Evolutionary conservation across 2,113 vertebrate genomes (phyloP), one percentile per base, ranked within the genome.

Genomic region (Paratilapia polleni): DNA sequence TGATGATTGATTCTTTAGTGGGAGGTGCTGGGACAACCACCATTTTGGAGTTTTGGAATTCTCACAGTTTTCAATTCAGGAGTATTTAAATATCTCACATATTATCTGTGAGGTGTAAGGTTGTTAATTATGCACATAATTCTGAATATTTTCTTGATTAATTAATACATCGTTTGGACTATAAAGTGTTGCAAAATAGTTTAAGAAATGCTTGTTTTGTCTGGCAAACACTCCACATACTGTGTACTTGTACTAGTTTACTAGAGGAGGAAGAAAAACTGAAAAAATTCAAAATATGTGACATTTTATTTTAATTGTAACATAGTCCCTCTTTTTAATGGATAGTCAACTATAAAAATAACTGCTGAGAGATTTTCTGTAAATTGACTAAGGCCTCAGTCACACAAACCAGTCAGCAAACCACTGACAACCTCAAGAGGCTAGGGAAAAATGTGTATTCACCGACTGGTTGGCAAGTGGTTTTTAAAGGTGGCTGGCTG

Each of bases 141-240:
- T 68, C 64, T 28, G 64, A 68, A 68, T 68, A 54, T n/a, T 12
- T 34, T 73, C 0, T n/a, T 73, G 11, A 34, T 73, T 52, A 0
- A 73, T 73, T 73, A 54, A n/a, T 14, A 34, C 26, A 73, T 73
- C 47, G 54, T 73, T 73, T 54, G 11, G 52, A n/a, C 28, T 73
- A 54, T 73, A 52, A 73, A 52, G 34, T 70, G 24, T 73, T 28
- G n/a, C n/a, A n/a, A n/a, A n/a, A n/a, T n/a, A n/a, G n/a, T n/a
- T n/a, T n/a, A n/a, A 73, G 38, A 3, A 6, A 73, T 73, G 10
- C 43, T 73, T 73, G 43, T 52, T 73, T 73, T 73, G 24, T 26
- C 49, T 73, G 49, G 49, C 66, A 73, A 31, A 52, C 9, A 73
- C 26, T 49, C 14, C 14, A 6, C 31, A 31, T 52, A 31, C 47